Evolutionary conservation across 2,888 invertebrate genomes (phyloP).

Genomic region (Hyposoter dolosus): DNA sequence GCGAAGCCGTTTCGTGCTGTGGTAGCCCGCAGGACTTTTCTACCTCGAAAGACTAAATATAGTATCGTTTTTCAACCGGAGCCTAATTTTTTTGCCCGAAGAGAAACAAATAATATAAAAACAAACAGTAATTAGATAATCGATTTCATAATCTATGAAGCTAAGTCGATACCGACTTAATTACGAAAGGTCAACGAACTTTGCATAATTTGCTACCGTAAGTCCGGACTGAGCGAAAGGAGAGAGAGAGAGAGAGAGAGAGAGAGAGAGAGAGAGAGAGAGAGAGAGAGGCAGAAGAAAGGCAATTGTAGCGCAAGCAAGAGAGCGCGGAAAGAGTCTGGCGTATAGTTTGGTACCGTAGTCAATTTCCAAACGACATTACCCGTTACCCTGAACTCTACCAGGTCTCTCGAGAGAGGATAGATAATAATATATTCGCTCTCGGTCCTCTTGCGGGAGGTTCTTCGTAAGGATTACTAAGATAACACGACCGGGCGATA

Average conservation of each 20-base stretch:
- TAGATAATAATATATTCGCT: slow-evolving; percentile 65
- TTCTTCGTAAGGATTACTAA: slow-evolving; percentile 38
- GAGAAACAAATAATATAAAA: background rate
- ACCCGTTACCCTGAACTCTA: slow-evolving; percentile 67
- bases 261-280: background rate
- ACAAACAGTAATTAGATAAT: slow-evolving; percentile 8
- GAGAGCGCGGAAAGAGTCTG: slow-evolving; percentile 18
- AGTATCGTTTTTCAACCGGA: background rate
- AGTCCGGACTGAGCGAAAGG: slow-evolving; percentile 36
- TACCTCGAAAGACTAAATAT: background rate
- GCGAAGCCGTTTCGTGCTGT: slow-evolving; percentile 32
- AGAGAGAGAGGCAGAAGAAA: too few species aligned
- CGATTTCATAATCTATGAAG: background rate
- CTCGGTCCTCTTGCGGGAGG: slow-evolving; percentile 41
- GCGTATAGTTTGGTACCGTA: slow-evolving; percentile 58
- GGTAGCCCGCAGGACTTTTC: slow-evolving; percentile 29
- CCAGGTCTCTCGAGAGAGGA: slow-evolving; percentile 30
- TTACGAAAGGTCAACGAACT: slow-evolving; percentile 37
- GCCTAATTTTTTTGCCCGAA: background rate
- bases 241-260: background rate
- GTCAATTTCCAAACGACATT: slow-evolving; percentile 66
- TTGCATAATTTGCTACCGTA: slow-evolving; percentile 49
- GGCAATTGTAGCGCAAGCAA: background rate
- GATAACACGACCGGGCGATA: slow-evolving; percentile 15
- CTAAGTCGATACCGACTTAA: slow-evolving; percentile 6